These are phyloP conservation scores for Spodoptera picta DNA, from an alignment of 2,888 invertebrate genomes.

Conservation along the genomic window DNA sequence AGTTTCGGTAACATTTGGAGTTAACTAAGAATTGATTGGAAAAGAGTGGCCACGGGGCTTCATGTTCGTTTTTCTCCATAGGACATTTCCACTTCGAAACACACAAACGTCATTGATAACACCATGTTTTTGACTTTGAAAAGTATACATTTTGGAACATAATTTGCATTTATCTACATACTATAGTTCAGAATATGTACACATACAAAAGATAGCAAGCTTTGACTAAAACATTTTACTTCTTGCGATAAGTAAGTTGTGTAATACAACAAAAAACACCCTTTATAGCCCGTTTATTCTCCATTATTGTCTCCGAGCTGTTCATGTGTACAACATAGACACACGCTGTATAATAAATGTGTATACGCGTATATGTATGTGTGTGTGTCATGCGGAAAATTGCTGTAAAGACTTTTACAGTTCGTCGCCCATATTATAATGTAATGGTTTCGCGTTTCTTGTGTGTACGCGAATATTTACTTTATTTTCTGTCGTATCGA, in stretches of 20 bases:
- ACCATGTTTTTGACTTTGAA: too few relatives aligned
- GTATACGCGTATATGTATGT: not conserved
- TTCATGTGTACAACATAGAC: conserved; percentile 17
- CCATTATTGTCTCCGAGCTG: conserved; percentile 1
- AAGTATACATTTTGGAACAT: too few relatives aligned
- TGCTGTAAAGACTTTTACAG: conserved; percentile 22
- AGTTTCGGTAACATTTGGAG: not conserved
- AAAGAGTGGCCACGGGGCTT: not conserved
- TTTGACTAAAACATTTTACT: too few relatives aligned
- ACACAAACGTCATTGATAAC: too few relatives aligned
- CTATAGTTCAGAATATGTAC: too few relatives aligned
- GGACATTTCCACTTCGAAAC: too few relatives aligned
- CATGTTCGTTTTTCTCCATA: too few relatives aligned
- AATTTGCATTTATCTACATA: too few relatives aligned
- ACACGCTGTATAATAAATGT: conserved; percentile 2
- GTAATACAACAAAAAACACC: conserved; percentile 1
- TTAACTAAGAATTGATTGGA: conserved; percentile 2
- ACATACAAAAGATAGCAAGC: too few relatives aligned
- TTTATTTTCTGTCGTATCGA: too few relatives aligned
- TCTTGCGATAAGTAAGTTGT: not conserved
- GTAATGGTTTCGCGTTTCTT: not conserved
- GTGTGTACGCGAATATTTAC: too few relatives aligned
- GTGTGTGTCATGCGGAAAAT: conserved; percentile 24
- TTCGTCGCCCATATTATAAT: conserved; percentile 18
- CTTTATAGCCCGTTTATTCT: not conserved